These are phyloP conservation scores for Drosophila seguyi DNA, from an alignment of 1,140 invertebrate species.

Conservation along the genomic window DNA sequence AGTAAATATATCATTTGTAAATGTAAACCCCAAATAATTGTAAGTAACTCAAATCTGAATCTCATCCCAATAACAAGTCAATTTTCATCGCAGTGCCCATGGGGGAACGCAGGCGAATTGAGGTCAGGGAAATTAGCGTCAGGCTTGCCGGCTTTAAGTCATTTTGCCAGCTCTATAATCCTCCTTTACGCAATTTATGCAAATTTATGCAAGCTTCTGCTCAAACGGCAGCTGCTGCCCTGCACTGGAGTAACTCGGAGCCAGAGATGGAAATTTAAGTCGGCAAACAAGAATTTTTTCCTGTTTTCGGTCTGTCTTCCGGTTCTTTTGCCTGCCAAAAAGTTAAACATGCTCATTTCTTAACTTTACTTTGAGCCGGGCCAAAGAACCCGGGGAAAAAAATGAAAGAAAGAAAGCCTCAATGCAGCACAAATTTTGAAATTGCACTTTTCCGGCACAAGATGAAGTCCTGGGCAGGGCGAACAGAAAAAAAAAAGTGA, in stretches of 20 bases:
- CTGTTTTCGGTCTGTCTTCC: conserved; percentile 23
- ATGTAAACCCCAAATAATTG: background rate
- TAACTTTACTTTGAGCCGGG: conserved; percentile 49
- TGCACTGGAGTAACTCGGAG: conserved; percentile 38
- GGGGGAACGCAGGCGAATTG: conserved; percentile 24
- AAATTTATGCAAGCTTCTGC: conserved; percentile 60
- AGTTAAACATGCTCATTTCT: conserved; percentile 69
- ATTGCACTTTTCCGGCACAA: conserved; percentile 75
- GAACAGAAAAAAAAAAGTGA: background rate
- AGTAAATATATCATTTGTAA: too few species aligned
- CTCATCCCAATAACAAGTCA: background rate
- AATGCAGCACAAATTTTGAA: conserved; percentile 69
- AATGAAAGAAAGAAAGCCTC: conserved; percentile 44
- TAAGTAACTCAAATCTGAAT: background rate
- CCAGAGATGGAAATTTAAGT: conserved; percentile 45
- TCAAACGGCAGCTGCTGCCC: conserved; percentile 46
- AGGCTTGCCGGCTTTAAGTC: conserved; percentile 53
- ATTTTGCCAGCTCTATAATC: conserved; percentile 48
- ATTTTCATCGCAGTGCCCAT: conserved; percentile 12
- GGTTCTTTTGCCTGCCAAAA: conserved; percentile 53
- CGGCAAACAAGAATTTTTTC: conserved; percentile 45
- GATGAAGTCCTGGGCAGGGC: conserved; percentile 29
- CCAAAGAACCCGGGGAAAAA: conserved; percentile 8
- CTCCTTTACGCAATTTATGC: conserved; percentile 55
- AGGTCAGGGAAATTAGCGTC: conserved; percentile 74